Evolutionary conservation across 2,888 invertebrate species (phyloP), one percentile per base, ranked within the genome.

Genomic region (Orthosia gothica): DNA sequence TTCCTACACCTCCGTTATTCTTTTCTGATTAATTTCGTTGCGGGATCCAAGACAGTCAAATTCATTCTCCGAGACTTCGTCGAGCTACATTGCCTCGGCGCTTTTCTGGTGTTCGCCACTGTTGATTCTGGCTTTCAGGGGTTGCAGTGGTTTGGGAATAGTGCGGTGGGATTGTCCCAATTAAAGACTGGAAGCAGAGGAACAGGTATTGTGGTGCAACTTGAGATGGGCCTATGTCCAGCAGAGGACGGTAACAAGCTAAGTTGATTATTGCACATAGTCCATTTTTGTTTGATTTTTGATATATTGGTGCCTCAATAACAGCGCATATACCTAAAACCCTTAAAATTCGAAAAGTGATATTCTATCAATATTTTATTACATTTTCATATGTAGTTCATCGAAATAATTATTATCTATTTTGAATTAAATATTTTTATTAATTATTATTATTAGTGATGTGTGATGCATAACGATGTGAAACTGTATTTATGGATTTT

Each of bases 281-380:
- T 20, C 0, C 0, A 12, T 69, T 54, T 55, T 68, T 15, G n/a
- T 15, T 4, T 7, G 15, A 9, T 0, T 20, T 26, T 20, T 11
- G 15, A 11, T 13, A 20, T 11, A 47, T 55, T 18, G 0, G 40
- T 40, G 23, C 12, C 61, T 73, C 69, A 78, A 70, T 49, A 80
- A 55, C 75, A 85, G 77, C 80, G 79, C 85, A 77, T 59, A 79
- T 58, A n/a, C n/a, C n/a, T n/a, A 45, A 65, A 67, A 50, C 54
- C 58, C 62, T 68, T 74, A 79, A 79, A 76, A 84, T 82, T 82
- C 80, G 63, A 85, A 85, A 87, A 72, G 75, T 85, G 84, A 79
- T 86, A 80, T 75, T 83, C 65, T 87, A 85, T 65, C 71, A 68
- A 87, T 82, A 78, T 68, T 70, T 74, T 68, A 70, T 69, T 86